Evolutionary conservation across 2,113 vertebrate species (phyloP).

Genomic region (Erythrocebus patas): DNA sequence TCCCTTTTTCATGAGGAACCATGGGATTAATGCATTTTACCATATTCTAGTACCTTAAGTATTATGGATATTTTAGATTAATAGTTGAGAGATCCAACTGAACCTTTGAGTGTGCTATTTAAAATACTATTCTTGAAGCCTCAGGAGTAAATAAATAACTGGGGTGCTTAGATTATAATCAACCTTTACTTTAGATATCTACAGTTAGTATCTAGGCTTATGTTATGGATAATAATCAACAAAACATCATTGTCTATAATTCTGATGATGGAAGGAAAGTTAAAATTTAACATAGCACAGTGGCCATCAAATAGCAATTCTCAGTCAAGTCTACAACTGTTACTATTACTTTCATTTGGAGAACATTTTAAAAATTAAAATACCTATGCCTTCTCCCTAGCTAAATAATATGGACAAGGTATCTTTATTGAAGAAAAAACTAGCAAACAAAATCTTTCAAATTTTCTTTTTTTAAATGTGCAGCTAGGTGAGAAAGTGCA

Average conservation of each 20-base stretch:
- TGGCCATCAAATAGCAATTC: neutral
- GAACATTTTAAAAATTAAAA: neutral
- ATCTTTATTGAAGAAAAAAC: neutral
- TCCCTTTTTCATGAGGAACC: neutral
- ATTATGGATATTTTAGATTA: neutral
- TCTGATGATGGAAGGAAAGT: neutral
- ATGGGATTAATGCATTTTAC: neutral
- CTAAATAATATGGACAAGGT: neutral
- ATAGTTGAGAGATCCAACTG: neutral
- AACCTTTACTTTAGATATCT: neutral
- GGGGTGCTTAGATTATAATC: neutral
- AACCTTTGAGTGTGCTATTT: neutral
- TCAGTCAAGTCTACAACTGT: neutral
- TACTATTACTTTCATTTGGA: neutral
- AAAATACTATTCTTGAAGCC: neutral
- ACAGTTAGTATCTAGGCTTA: neutral
- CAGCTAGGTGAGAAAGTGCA: neutral
- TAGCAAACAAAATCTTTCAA: neutral
- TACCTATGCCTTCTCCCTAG: neutral
- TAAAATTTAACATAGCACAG: neutral
- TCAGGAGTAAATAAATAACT: neutral
- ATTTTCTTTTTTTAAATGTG: neutral
- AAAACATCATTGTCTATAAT: neutral
- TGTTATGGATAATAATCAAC: neutral
- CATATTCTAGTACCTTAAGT: neutral